Evolutionary conservation across 2,888 invertebrate species (phyloP).

Genomic region (Hoplodrina blanda): DNA sequence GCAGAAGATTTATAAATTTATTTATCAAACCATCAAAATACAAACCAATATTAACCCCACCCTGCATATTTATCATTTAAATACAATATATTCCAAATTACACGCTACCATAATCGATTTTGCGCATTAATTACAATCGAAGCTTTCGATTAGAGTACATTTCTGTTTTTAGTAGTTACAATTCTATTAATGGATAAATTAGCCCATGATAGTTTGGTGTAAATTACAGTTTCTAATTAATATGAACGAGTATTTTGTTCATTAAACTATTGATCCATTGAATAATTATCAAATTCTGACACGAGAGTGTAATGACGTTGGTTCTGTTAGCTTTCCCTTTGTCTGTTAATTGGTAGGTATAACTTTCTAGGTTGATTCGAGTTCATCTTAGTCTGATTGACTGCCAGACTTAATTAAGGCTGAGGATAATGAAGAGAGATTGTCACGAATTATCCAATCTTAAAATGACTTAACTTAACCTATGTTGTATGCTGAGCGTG

Average conservation of each 20-base stretch:
- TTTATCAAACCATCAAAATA: not conserved
- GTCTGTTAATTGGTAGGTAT: not conserved
- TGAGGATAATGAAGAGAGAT: slow-evolving; percentile 1
- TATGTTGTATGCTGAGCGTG: no score
- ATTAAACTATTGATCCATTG: slow-evolving; percentile 6
- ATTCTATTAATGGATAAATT: slow-evolving; percentile 33
- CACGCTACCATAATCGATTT: slow-evolving; percentile 35
- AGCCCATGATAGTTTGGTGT: slow-evolving; percentile 3
- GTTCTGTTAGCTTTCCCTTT: not conserved
- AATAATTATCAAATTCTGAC: not conserved
- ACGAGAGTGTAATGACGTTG: not conserved
- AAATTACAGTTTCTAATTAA: slow-evolving; percentile 39
- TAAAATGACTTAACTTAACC: not conserved
- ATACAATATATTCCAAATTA: slow-evolving; percentile 25
- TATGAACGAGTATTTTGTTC: not conserved
- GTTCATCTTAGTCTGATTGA: not conserved
- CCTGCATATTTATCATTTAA: slow-evolving; percentile 16
- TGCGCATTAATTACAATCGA: slow-evolving; percentile 37
- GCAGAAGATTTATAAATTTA: no score
- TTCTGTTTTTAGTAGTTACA: slow-evolving; percentile 30
- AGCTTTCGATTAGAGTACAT: slow-evolving; percentile 32
- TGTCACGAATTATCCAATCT: not conserved
- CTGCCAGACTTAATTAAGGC: not conserved
- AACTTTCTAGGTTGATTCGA: not conserved
- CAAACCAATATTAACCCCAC: not conserved